These are phyloP conservation scores for Menidia beryllina DNA, from an alignment of 2,113 vertebrate genomes.

Conservation along the genomic window DNA sequence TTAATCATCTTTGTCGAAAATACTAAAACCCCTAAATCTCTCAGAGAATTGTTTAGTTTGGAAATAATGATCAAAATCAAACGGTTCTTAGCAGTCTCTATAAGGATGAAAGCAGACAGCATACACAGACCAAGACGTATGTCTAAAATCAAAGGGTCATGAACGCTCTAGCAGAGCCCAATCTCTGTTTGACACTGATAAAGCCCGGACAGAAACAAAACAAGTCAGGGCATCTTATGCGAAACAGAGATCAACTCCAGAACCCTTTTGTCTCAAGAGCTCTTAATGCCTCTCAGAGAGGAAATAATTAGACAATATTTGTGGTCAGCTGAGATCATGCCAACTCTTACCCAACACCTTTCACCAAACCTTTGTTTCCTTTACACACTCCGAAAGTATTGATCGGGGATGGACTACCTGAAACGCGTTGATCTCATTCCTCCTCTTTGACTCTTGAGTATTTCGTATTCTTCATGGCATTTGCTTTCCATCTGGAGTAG, in stretches of 20 bases:
- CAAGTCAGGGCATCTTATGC: background rate
- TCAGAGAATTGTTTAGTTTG: background rate
- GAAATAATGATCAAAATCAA: background rate
- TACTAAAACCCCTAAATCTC: background rate
- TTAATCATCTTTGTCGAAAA: background rate
- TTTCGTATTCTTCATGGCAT: slow-evolving; percentile 12
- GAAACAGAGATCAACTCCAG: background rate
- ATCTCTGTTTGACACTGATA: slow-evolving; percentile 7
- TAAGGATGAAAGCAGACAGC: background rate
- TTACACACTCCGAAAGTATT: background rate
- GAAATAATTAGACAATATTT: slow-evolving; percentile 36
- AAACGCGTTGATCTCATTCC: background rate
- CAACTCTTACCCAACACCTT: slow-evolving; percentile 29
- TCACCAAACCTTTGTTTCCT: slow-evolving; percentile 15
- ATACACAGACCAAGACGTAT: background rate
- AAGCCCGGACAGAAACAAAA: slow-evolving; percentile 16
- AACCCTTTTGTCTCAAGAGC: background rate
- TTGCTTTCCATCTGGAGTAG: background rate
- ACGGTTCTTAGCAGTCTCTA: background rate
- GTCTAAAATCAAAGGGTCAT: too few species aligned
- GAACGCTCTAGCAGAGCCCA: slow-evolving; percentile 21
- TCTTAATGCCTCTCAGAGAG: slow-evolving; percentile 1
- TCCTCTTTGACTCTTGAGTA: slow-evolving; percentile 12
- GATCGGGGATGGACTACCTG: slow-evolving; percentile 46
- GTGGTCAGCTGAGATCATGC: slow-evolving; percentile 33